Evolutionary conservation across 2,888 invertebrate genomes (phyloP), one percentile per base, ranked within the genome.

Genomic region (Polymixis flavicincta): DNA sequence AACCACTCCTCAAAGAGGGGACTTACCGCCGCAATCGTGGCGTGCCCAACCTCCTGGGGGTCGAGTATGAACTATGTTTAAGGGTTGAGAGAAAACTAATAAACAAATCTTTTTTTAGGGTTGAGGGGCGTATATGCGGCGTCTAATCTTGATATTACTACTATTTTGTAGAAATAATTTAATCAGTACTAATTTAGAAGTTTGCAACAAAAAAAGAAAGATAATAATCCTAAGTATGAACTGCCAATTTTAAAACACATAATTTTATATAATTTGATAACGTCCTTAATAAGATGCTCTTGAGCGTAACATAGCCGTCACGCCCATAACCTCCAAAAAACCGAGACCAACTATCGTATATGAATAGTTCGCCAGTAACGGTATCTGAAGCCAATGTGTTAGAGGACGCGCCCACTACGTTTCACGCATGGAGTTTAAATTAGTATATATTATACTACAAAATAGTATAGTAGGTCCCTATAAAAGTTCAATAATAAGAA

Each of bases 261-360:
- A 54, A 69, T 69, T 61, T 68, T 61, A 54, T 71, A 71, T 67
- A 79, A 79, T 79, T 50, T 72, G 55, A 25, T 74, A 67, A 72
- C 67, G 28, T 60, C 13, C 37, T 83, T 80, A 67, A 78, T 78
- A 64, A 66, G 63, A 69, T 78, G 75, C 66, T 82, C 67, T 71
- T 57, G 68, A 78, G 73, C 65, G 74, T 82, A 76, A 66, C 76
- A 69, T 74, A 48, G 69, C 25, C 67, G 72, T 76, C 70, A 84
- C 84, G 82, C 84, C 82, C 76, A 83, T 71, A 73, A 76, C 22
- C 72, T 71, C 54, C 28, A 80, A 80, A 80, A 80, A 73, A 50
- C 19, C 13, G 45, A 60, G 59, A 76, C 52, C 69, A 70, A 65
- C 71, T 59, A 73, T 50, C 67, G 57, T 50, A 65, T 61, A 48